Conservation (phyloP, 2,797 vertebrate species). For the Halcyon chelicuti region DNA sequence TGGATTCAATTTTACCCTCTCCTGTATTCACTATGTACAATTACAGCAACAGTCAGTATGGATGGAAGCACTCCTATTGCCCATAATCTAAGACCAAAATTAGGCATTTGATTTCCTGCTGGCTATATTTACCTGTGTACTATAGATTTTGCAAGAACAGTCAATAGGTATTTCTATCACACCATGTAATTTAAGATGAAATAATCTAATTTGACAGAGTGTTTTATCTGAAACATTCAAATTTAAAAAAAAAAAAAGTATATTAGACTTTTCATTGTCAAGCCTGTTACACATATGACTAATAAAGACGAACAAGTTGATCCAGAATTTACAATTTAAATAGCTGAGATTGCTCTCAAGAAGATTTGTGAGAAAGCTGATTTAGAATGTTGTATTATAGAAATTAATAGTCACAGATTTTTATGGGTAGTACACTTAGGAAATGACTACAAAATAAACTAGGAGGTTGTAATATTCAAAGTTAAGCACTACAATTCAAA, state of each 20-base stretch:
- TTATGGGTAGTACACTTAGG: constrained; percentile 48
- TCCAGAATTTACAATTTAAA: constrained; percentile 48
- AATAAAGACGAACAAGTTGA: constrained; percentile 34
- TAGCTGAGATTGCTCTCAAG: constrained; percentile 57
- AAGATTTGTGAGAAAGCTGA: constrained; percentile 67
- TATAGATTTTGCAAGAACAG: neutral
- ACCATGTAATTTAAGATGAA: neutral
- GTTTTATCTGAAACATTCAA: neutral
- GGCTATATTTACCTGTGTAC: neutral
- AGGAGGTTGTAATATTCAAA: constrained; percentile 14
- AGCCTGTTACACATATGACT: neutral
- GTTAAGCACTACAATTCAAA: constrained; percentile 57
- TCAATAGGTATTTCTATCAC: neutral
- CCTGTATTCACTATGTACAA: neutral
- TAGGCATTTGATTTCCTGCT: neutral
- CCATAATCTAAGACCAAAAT: neutral
- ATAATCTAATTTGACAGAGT: neutral
- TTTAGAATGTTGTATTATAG: constrained; percentile 50
- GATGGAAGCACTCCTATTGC: neutral
- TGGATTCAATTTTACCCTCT: neutral
- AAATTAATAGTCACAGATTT: constrained; percentile 64
- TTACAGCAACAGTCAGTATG: neutral
- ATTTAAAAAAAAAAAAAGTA: neutral
- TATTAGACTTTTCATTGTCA: constrained; percentile 3
- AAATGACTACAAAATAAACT: constrained; percentile 62